Base-by-base conservation (phyloP, 2,888 invertebrate genomes). In the Eumerus sabulonum region DNA sequence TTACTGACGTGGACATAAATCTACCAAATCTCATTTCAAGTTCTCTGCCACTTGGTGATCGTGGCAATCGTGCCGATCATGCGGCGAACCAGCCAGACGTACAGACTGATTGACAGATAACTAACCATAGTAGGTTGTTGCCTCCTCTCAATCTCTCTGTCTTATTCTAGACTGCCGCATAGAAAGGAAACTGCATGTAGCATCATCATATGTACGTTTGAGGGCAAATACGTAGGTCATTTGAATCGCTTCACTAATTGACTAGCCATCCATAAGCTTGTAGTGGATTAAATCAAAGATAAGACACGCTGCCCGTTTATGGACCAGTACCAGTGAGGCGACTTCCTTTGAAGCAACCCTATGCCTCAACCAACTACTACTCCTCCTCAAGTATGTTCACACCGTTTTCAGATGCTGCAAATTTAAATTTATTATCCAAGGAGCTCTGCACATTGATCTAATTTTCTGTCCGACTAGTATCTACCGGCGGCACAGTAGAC, bases 1-100 rank as follows among this genome's bases (percentile, higher is more conserved):
- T 77, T 72, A 73, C 67, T 73, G 67, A 77, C 72, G 72, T 77
- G 67, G 67, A 62, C 67, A 77, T 72, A 72, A 76, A 71, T 72
- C 66, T 72, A 59, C 64, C 42, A 60, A 76, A 71, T 70, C 64
- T 64, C 54, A 66, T 66, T 66, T 66, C 54, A 50, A 67, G 60
- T 27, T 73, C 53, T 40, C 7, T 42, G 48, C 12, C n/a, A n/a
- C n/a, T n/a, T n/a, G n/a, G n/a, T n/a, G n/a, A n/a, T 51, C 27
- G 2, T 27, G 27, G 27, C 27, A 67, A 62, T 63, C 74, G 56
- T 62, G 42, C 50, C 53, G 62, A 74, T 62, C 67, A 68, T 54
- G 54, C 67, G 67, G 60, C 48, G 67, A 54, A 67, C 48, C 67
- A n/a, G 7, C 3, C 40, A n/a, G 67, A 67, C 66, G 68, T 62